Conservation (phyloP, 2,113 vertebrate species). For the Rallus limicola region DNA sequence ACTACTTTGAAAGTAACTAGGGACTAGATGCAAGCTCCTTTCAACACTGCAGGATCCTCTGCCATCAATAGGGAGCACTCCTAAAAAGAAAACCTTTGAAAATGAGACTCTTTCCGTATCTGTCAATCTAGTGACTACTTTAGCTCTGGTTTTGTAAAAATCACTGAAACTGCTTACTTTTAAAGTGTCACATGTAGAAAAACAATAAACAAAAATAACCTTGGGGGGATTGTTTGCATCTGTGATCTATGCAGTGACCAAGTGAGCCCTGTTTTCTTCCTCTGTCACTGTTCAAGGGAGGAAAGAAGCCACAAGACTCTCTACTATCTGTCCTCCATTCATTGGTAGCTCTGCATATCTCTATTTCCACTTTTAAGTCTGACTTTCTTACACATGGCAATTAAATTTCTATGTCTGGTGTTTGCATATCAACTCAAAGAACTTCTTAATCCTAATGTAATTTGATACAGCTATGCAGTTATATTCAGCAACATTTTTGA, state of each 20-base stretch:
- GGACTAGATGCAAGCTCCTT: not conserved
- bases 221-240: not conserved
- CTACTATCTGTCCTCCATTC: not conserved
- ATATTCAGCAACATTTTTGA: not conserved
- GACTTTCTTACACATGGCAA: not conserved
- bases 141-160: not conserved
- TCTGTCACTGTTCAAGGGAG: not conserved
- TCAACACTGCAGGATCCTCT: not conserved
- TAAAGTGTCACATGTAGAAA: not conserved
- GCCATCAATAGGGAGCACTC: not conserved
- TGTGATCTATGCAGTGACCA: not conserved
- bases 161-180: not conserved
- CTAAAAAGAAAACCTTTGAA: not conserved
- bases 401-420: not conserved
- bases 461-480: not conserved
- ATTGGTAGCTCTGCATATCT: not conserved
- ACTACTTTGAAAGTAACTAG: not conserved
- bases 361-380: not conserved
- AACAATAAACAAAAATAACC: fast-evolving
- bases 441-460: not conserved
- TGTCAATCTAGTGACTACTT: not conserved
- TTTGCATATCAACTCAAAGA: not conserved
- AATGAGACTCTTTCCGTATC: not conserved
- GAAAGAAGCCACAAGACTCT: fast-evolving
- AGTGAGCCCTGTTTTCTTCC: not conserved